Evolutionary conservation across 2,113 vertebrate species (phyloP).

Genomic region (Brachypteracias leptosomus): DNA sequence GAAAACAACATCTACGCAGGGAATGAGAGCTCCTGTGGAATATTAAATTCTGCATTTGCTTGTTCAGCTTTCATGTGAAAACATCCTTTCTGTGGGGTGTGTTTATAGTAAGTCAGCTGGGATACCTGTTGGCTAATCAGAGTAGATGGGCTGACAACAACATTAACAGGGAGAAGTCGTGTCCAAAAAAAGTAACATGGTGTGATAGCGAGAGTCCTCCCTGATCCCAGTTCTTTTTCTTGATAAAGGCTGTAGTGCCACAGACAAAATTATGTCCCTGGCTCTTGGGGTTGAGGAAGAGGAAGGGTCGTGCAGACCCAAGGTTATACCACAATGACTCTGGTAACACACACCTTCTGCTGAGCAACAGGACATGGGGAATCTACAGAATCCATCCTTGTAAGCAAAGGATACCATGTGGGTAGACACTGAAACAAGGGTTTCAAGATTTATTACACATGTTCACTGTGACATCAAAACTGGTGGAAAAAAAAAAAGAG

Average conservation of each 20-base stretch:
- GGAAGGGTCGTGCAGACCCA: neutral
- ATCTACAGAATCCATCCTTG: neutral
- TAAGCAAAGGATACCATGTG: neutral
- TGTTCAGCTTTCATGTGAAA: neutral
- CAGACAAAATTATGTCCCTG: neutral
- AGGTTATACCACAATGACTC: neutral
- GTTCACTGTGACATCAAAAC: neutral
- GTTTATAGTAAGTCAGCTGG: neutral
- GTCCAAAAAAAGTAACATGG: neutral
- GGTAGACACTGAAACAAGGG: neutral
- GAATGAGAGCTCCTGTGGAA: neutral
- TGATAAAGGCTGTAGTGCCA: neutral
- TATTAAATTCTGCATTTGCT: neutral
- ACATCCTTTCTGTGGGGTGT: neutral
- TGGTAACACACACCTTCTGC: neutral
- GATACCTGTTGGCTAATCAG: neutral
- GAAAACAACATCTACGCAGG: neutral
- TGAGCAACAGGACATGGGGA: neutral
- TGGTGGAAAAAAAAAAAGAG: neutral
- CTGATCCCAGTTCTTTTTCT: neutral
- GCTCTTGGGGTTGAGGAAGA: neutral
- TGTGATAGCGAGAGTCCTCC: neutral
- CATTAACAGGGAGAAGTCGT: neutral
- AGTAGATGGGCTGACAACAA: neutral
- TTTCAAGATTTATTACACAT: neutral